A percentile compares a stretch with the other conserved stretches of the same genome.
Conservation (phyloP, 2,888 invertebrate species). For the Gymnosoma rotundatum region DNA sequence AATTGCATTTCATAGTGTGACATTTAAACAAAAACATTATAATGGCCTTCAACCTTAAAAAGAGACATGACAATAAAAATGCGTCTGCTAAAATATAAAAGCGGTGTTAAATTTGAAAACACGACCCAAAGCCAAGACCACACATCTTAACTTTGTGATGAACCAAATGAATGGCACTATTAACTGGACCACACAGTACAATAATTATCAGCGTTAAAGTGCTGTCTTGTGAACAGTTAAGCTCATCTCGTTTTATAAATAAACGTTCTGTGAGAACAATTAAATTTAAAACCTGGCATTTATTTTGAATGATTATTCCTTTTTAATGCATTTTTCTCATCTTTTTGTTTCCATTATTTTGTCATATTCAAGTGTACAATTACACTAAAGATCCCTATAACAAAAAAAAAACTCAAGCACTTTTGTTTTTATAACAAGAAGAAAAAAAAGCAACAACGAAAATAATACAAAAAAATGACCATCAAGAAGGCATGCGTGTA, state of each 20-base stretch:
- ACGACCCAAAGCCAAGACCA: slow-evolving; percentile 46
- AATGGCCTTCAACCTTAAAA: slow-evolving; percentile 53
- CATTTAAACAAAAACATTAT: slow-evolving; percentile 18
- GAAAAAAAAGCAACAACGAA: slow-evolving; percentile 3
- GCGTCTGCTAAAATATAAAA: slow-evolving; percentile 24
- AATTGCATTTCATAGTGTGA: slow-evolving; percentile 54
- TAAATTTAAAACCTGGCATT: slow-evolving; percentile 63
- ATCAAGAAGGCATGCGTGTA: slow-evolving; percentile 43
- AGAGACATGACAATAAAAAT: slow-evolving; percentile 2
- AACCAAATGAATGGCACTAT: slow-evolving; percentile 44
- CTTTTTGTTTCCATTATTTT: slow-evolving; percentile 61
- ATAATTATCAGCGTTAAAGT: slow-evolving; percentile 54
- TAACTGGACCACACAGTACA: slow-evolving; percentile 67
- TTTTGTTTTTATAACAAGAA: slow-evolving; percentile 33
- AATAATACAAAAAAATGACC: slow-evolving; percentile 40
- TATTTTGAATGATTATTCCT: slow-evolving; percentile 69
- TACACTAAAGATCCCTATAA: slow-evolving; percentile 52
- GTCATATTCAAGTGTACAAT: slow-evolving; percentile 69
- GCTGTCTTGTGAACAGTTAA: slow-evolving; percentile 49
- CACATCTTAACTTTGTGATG: slow-evolving; percentile 45
- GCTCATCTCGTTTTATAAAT: slow-evolving; percentile 50
- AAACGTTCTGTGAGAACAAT: slow-evolving; percentile 58
- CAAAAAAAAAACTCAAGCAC: slow-evolving; percentile 57
- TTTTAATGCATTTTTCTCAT: slow-evolving; percentile 32
- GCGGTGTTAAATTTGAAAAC: slow-evolving; percentile 34